Conservation (phyloP, 2,888 invertebrate species). For the Thymelicus sylvestris region DNA sequence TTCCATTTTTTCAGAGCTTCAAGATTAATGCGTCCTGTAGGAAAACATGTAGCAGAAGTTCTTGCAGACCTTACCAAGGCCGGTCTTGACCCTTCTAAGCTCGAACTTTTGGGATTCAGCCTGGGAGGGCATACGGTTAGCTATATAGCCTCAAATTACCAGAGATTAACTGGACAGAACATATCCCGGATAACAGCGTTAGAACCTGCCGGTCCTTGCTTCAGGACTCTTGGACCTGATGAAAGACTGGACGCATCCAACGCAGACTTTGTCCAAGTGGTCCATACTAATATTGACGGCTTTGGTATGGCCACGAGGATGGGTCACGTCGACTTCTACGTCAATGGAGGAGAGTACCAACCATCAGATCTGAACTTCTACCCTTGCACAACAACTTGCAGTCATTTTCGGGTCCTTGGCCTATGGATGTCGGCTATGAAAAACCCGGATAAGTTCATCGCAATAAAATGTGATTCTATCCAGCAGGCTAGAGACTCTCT, state of each 20-base stretch:
- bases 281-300: slow-evolving; percentile 78
- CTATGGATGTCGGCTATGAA: slow-evolving; percentile 68
- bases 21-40: slow-evolving; percentile 78
- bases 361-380: slow-evolving; percentile 67
- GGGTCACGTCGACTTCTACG: slow-evolving; percentile 76
- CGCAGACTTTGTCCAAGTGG: slow-evolving; percentile 73
- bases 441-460: slow-evolving; percentile 68
- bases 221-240: slow-evolving; percentile 57
- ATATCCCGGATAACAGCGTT: slow-evolving; percentile 70
- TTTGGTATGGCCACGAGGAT: slow-evolving; percentile 74
- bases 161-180: slow-evolving; percentile 63
- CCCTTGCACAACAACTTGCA: slow-evolving; percentile 71
- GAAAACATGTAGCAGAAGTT: slow-evolving; percentile 71
- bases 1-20: slow-evolving; percentile 59
- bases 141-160: slow-evolving; percentile 71
- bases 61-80: slow-evolving; percentile 60
- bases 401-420: slow-evolving; percentile 68
- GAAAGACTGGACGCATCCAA: slow-evolving; percentile 66
- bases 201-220: slow-evolving; percentile 78
- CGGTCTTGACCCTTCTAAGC: slow-evolving; percentile 65
- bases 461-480: slow-evolving; percentile 63
- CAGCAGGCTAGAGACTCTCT: slow-evolving; percentile 69
- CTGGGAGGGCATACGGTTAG: slow-evolving; percentile 74
- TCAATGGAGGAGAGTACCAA: slow-evolving; percentile 78
- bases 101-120: slow-evolving; percentile 75